Percentiles rank a stretch among this genome's conserved stretches.
These are phyloP conservation scores for Micrasema longulum DNA, from an alignment of 1,140 invertebrate genomes.

Conservation along the genomic window DNA sequence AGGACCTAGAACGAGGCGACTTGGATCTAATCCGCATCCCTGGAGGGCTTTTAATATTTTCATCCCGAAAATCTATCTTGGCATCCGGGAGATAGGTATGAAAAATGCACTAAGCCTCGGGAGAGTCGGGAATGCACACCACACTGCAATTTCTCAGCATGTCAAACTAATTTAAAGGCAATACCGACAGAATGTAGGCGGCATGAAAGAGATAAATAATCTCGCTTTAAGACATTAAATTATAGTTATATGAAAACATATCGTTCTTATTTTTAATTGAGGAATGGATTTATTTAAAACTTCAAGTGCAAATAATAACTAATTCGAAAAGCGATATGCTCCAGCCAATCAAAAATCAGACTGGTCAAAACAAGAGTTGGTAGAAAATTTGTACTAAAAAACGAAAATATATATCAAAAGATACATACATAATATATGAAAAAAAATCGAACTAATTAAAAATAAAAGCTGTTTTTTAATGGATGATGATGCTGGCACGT, in stretches of 20 bases:
- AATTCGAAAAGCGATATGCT: not conserved
- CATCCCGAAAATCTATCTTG: slow-evolving; percentile 26
- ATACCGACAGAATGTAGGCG: not conserved
- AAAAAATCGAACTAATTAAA: no score
- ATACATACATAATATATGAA: no score
- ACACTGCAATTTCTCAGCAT: slow-evolving; percentile 26
- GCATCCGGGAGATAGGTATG: not conserved
- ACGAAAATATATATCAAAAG: no score
- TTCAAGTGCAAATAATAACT: not conserved
- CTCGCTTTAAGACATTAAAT: not conserved
- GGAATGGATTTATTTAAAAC: not conserved
- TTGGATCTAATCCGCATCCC: slow-evolving; percentile 27
- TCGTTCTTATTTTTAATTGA: not conserved
- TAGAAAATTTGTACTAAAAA: no score
- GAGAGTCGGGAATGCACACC: slow-evolving; percentile 10
- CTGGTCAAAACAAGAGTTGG: no score
- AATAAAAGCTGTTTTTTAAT: not conserved
- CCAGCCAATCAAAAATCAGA: no score
- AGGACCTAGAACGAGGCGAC: not conserved
- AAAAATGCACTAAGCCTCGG: slow-evolving; percentile 28
- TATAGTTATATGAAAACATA: not conserved
- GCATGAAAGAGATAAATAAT: not conserved
- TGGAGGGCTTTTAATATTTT: slow-evolving; percentile 16
- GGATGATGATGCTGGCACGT: not conserved
- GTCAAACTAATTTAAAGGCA: slow-evolving; percentile 39